phyloP scores from a whole-genome alignment of 2,797 vertebrate genomes.

The Microctenopoma lineatum region DNA sequence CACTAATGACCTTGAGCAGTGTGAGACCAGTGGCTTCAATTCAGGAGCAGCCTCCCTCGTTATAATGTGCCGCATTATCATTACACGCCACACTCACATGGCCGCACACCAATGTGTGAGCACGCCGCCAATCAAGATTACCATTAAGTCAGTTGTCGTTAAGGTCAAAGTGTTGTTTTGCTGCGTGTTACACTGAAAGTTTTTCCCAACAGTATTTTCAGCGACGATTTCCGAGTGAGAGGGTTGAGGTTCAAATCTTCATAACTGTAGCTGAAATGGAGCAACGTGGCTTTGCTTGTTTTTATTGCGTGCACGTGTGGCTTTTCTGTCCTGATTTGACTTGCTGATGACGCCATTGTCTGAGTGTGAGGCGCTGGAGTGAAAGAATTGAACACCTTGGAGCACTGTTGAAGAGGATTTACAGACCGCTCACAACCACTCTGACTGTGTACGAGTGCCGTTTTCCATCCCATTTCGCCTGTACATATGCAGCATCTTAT shows the following conservation, averaged over 20 bases:
- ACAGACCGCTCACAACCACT: neutral
- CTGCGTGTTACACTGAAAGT: conserved; percentile 21
- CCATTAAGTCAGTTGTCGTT: conserved; percentile 24
- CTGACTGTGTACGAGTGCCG: neutral
- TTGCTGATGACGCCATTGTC: conserved; percentile 31
- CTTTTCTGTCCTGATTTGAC: conserved; percentile 24
- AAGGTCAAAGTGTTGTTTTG: conserved; percentile 19
- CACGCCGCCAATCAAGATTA: conserved; percentile 25
- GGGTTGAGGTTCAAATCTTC: neutral
- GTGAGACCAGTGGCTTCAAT: conserved; percentile 60
- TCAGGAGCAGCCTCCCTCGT: conserved; percentile 67
- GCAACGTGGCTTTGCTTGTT: neutral
- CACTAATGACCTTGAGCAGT: conserved; percentile 87
- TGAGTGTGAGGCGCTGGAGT: conserved; percentile 4
- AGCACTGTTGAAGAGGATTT: conserved; percentile 10
- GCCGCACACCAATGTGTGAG: conserved; percentile 1
- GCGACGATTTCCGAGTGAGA: neutral
- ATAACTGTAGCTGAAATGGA: too few relatives aligned
- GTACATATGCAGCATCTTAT: neutral
- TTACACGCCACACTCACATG: conserved; percentile 52
- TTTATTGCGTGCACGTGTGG: neutral
- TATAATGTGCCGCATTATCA: conserved; percentile 68
- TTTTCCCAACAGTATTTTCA: conserved; percentile 12
- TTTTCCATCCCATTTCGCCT: conserved; percentile 6
- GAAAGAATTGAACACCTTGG: conserved; percentile 14